Percentiles rank a stretch among this genome's conserved stretches.
Conservation (phyloP, 2,888 invertebrate genomes). For the Petrolisthes manimaculis region DNA sequence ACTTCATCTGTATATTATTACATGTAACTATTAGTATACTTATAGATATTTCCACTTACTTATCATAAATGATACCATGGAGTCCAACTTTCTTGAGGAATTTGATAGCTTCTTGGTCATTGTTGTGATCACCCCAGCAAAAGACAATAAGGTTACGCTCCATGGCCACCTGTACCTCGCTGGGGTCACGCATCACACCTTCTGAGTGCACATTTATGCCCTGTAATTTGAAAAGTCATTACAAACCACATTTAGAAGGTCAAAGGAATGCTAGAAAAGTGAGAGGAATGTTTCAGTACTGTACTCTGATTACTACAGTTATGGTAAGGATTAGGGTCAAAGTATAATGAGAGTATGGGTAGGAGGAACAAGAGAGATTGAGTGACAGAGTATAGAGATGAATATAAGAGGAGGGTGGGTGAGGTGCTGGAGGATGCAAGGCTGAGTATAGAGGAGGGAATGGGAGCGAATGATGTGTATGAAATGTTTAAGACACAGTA, state of each 20-base stretch:
- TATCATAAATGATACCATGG: slow-evolving; percentile 97
- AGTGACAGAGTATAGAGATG: not conserved
- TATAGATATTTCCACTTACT: slow-evolving; percentile 72
- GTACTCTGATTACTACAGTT: not conserved
- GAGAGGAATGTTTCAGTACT: not conserved
- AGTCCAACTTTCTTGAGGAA: slow-evolving; percentile 89
- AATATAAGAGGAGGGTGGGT: not conserved
- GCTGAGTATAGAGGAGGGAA: too few relatives aligned
- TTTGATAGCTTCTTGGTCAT: slow-evolving; percentile 86
- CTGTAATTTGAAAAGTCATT: slow-evolving; percentile 66
- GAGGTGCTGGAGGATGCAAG: too few relatives aligned
- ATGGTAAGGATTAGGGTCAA: too few relatives aligned
- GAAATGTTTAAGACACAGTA: too few relatives aligned
- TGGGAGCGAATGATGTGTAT: too few relatives aligned
- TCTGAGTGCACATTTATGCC: slow-evolving; percentile 95
- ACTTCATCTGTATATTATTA: not conserved
- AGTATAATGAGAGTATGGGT: too few relatives aligned
- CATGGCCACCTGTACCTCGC: slow-evolving; percentile 83
- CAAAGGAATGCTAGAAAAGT: not conserved
- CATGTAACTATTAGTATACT: not conserved
- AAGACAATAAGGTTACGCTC: slow-evolving; percentile 88
- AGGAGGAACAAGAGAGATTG: not conserved
- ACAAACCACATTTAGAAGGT: too few relatives aligned
- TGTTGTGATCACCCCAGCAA: slow-evolving; percentile 98
- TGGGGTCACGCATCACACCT: slow-evolving; percentile 86